Base-by-base conservation (phyloP, 2,797 vertebrate genomes). In the Caiman crocodilus region DNA sequence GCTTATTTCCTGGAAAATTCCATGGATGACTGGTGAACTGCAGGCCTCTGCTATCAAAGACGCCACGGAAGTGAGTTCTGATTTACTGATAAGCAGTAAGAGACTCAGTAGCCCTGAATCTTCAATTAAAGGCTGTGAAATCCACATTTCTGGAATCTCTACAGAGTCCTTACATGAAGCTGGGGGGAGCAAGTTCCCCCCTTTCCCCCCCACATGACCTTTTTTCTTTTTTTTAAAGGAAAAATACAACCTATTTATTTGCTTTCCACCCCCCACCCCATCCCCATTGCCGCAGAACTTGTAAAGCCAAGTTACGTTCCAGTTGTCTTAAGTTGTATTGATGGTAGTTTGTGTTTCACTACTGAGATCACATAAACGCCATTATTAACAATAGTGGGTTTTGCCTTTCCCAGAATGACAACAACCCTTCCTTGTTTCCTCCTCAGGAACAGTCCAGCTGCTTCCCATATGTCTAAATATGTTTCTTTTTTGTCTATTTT, bases 401-500 rank as follows among this genome's bases (percentile, higher is more conserved):
- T 73, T 25, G 1, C 4, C 32, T 85, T 71, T 32, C 83, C 82
- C 64, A 57, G 21, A 69, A 8, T 55, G 58, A 55, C 61, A 69
- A n/a, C 0, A 1, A 50, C 0, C 25, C 76, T 61, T n/a, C 60
- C 81, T 87, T 67, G 4, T 75, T 76, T 30, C 65, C 35, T 90
- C 57, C 59, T 74, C 79, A 59, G 76, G 20, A 92, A 67, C 12
- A 73, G 59, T 20, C 60, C 30, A 2, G 17, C 25, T n/a, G 60
- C 50, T 65, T 61, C 60, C 90, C 91, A 89, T 93, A 95, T 91
- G 92, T 92, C 85, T 92, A 93, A 90, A 81, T 91, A 91, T 90
- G 35, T 69, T 93, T 93, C 81, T 28, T 92, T 92, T 96, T 95
- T 83, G 91, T 86, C 88, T 95, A 5, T 96, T 96, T 86, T 83